Conservation (phyloP, 2,888 invertebrate genomes). For the Drosophila subsilvestris region DNA sequence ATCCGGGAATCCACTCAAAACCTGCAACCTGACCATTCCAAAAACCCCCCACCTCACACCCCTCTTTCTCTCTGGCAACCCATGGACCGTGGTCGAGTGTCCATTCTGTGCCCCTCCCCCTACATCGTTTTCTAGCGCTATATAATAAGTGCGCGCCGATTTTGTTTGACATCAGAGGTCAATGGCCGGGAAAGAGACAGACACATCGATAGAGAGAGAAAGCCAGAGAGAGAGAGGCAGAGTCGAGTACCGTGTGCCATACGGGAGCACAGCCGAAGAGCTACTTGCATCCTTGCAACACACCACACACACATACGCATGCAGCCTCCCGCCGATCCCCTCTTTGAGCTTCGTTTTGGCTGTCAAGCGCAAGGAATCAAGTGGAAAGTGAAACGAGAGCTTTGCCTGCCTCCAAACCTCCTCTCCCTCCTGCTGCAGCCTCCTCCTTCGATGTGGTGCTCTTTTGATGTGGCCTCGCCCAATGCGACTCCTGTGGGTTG, state of each 20-base stretch:
- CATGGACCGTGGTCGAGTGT: constrained; percentile 68
- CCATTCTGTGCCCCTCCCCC: not conserved
- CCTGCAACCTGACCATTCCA: not conserved
- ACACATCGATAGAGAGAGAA: constrained; percentile 13
- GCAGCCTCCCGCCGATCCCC: constrained; percentile 4
- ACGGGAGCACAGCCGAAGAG: constrained; percentile 55
- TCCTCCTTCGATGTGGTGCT: constrained; percentile 49
- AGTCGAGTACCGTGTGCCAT: not conserved
- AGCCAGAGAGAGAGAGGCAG: constrained; percentile 11
- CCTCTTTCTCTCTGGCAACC: constrained; percentile 12
- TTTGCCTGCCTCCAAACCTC: constrained; percentile 20
- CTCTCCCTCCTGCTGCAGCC: constrained; percentile 4
- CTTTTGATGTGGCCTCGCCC: constrained; percentile 78
- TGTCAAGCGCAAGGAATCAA: constrained; percentile 79
- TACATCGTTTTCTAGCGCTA: constrained; percentile 31
- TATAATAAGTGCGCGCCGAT: constrained; percentile 76
- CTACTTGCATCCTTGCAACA: constrained; percentile 66
- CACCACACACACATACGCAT: not conserved
- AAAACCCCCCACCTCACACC: not conserved
- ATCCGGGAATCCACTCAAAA: constrained; percentile 31
- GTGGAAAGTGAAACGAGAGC: constrained; percentile 77
- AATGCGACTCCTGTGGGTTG: constrained; percentile 17
- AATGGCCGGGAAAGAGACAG: constrained; percentile 62
- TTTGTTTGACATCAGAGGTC: constrained; percentile 81
- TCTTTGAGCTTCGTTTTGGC: constrained; percentile 50